Evolutionary conservation across 2,797 vertebrate genomes (phyloP).

Genomic region (Schizopygopsis pylzovi): DNA sequence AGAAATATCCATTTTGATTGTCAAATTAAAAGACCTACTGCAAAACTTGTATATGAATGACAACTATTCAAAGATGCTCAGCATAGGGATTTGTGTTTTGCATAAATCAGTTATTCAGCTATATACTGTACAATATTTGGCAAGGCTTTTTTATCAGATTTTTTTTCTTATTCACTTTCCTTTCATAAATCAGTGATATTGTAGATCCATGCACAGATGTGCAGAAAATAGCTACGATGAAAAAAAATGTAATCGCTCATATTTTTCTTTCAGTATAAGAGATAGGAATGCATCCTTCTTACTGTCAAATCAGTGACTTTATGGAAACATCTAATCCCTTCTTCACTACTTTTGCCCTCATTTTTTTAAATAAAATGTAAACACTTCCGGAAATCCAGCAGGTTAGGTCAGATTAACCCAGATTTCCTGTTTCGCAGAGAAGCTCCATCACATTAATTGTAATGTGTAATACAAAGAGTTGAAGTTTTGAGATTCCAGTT

Average conservation of each 20-base stretch:
- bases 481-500: neutral
- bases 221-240: neutral
- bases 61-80: neutral
- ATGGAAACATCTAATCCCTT: slow-evolving; percentile 50
- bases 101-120: neutral
- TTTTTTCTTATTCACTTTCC: neutral
- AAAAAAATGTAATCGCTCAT: neutral
- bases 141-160: neutral
- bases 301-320: slow-evolving; percentile 24
- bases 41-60: neutral
- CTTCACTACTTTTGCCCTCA: neutral
- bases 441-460: slow-evolving; percentile 42
- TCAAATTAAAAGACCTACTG: slow-evolving; percentile 10
- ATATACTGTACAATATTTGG: slow-evolving; percentile 7
- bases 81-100: slow-evolving; percentile 1
- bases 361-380: slow-evolving; percentile 49
- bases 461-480: neutral
- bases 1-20: slow-evolving; percentile 34
- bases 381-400: slow-evolving; percentile 63
- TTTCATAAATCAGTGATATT: slow-evolving; percentile 15
- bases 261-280: neutral
- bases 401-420: slow-evolving; percentile 60
- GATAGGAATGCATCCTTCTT: neutral
- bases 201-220: neutral
- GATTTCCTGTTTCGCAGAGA: slow-evolving; percentile 46